Percentiles rank a stretch among this genome's conserved stretches.
Conservation (phyloP, 2,113 vertebrate species). For the Cololabis saira region DNA sequence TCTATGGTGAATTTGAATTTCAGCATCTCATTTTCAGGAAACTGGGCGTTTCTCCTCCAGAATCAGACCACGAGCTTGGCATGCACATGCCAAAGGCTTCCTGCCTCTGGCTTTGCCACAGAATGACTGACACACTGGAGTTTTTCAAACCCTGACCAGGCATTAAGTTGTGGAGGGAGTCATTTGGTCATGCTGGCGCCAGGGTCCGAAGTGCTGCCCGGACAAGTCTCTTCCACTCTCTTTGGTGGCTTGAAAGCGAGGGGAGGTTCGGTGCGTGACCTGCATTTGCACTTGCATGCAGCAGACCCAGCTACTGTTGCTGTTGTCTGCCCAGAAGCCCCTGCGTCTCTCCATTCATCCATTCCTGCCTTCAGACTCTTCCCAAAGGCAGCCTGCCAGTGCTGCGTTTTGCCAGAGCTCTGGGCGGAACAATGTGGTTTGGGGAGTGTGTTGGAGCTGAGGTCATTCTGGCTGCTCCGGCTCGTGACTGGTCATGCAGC, state of each 20-base stretch:
- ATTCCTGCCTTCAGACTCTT: constrained; percentile 67
- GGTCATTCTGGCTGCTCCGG: constrained; percentile 64
- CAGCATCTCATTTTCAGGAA: constrained; percentile 74
- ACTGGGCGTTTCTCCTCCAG: constrained; percentile 68
- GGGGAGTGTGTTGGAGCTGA: constrained; percentile 62
- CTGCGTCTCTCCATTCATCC: constrained; percentile 75
- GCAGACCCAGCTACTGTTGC: constrained; percentile 79
- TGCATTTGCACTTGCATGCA: constrained; percentile 84
- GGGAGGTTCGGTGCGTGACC: constrained; percentile 82
- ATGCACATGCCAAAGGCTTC: constrained; percentile 64
- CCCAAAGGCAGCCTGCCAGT: constrained; percentile 75
- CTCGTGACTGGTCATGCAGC: constrained; percentile 82
- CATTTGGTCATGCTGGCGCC: constrained; percentile 76
- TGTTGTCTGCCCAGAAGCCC: constrained; percentile 72
- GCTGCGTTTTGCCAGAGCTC: constrained; percentile 63
- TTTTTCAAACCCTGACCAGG: constrained; percentile 71
- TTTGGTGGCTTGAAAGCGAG: constrained; percentile 79
- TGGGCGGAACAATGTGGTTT: constrained; percentile 60
- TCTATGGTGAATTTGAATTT: constrained; percentile 70
- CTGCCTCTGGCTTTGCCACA: constrained; percentile 75
- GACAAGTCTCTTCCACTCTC: constrained; percentile 79
- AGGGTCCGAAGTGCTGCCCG: constrained; percentile 76
- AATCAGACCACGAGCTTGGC: constrained; percentile 77
- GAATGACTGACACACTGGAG: constrained; percentile 71
- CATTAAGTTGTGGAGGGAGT: constrained; percentile 77